phyloP scores from a whole-genome alignment of 92 coral and sea anemone genomes.

The Actinostola sp. region DNA sequence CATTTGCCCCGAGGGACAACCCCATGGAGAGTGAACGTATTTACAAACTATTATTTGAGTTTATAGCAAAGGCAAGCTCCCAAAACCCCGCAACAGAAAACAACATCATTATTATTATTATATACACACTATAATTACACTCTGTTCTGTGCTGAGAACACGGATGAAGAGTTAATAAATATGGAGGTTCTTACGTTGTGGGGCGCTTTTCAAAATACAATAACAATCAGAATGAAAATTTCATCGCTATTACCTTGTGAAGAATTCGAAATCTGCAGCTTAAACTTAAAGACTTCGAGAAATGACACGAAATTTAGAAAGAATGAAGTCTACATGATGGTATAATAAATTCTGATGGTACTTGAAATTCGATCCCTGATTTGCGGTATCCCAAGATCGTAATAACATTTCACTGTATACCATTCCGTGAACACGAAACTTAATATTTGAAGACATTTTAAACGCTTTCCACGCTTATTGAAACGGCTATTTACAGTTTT shows the following conservation, averaged over 20 bases:
- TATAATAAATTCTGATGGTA: background rate
- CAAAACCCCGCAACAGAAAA: background rate
- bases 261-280: background rate
- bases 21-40: constrained; percentile 4
- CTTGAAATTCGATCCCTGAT: constrained; percentile 18
- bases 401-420: constrained; percentile 9
- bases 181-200: no score
- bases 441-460: background rate
- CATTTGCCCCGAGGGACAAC: constrained; percentile 1
- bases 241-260: no score
- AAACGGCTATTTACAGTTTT: background rate
- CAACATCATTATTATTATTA: background rate
- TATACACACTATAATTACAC: no score
- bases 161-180: no score
- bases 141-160: no score
- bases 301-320: no score
- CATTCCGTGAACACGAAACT: background rate
- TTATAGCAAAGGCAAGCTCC: background rate
- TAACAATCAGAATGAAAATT: no score
- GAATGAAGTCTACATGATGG: background rate
- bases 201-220: no score
- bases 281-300: background rate
- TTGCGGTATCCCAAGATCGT: constrained; percentile 18
- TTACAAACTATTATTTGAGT: background rate
- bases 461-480: background rate